Percentiles rank a stretch among this genome's conserved stretches.
Evolutionary conservation across 2,888 invertebrate genomes (phyloP).

Genomic region (Drosophila putrida): DNA sequence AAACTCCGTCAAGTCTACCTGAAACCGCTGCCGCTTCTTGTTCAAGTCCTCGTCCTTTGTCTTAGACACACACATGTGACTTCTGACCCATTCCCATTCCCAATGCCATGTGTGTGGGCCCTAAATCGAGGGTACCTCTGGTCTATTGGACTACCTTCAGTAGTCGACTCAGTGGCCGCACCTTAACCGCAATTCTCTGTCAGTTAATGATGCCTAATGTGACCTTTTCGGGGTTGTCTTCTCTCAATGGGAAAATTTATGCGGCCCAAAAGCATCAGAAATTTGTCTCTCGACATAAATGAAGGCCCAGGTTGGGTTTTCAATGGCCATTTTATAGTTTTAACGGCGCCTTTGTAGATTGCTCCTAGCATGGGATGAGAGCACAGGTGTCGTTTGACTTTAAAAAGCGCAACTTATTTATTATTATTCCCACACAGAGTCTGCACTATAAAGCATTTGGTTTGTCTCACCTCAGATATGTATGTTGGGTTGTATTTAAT

Average conservation of each 20-base stretch:
- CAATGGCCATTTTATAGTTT: slow-evolving; percentile 55
- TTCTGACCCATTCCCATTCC: slow-evolving; percentile 21
- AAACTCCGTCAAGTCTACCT: slow-evolving; percentile 53
- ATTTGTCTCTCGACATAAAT: slow-evolving; percentile 60
- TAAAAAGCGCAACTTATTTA: slow-evolving; percentile 34
- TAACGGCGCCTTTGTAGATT: slow-evolving; percentile 57
- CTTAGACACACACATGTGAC: slow-evolving; percentile 38
- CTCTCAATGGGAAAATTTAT: slow-evolving; percentile 70
- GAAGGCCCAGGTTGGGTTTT: slow-evolving; percentile 41
- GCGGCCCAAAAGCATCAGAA: slow-evolving; percentile 49
- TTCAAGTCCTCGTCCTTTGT: slow-evolving; percentile 16
- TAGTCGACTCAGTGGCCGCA: slow-evolving; percentile 47
- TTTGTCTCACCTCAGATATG: background rate
- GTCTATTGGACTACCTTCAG: slow-evolving; percentile 10
- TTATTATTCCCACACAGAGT: slow-evolving; percentile 14
- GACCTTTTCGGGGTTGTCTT: slow-evolving; percentile 44
- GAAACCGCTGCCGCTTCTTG: slow-evolving; percentile 8
- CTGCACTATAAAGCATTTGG: background rate
- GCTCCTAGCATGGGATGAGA: slow-evolving; percentile 10
- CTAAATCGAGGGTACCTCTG: slow-evolving; percentile 17
- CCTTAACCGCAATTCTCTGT: slow-evolving; percentile 59
- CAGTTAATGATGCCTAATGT: slow-evolving; percentile 72
- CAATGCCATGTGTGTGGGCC: slow-evolving; percentile 56
- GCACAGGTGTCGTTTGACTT: slow-evolving; percentile 52
- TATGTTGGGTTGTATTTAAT: background rate